Evolutionary conservation across 2,888 invertebrate species (phyloP), one percentile per base, ranked within the genome.

Genomic region (Melinopterus prodromus): DNA sequence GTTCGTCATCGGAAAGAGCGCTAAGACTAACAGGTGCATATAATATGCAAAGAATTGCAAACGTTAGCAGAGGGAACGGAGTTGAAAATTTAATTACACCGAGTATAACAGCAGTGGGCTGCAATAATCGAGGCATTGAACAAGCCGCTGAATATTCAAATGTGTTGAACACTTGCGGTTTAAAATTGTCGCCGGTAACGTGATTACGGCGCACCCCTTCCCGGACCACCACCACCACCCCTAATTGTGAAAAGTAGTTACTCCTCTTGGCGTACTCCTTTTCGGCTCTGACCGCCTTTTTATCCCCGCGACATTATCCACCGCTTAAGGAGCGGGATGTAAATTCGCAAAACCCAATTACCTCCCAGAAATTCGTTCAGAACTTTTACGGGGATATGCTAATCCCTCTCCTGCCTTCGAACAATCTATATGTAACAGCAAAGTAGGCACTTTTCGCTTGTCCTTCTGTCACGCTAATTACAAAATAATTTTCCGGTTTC

Each of bases 351-450:
- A 74, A 74, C 74, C 36, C 74, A 74, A 74, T 74, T 74, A 74
- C 74, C 74, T 74, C 36, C 37, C 74, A 74, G 53, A 74, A 74
- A 74, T 74, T 74, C 74, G 74, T 74, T 74, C 37, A 74, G 74
- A 74, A 74, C 74, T 74, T 74, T 74, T 74, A 74, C 74, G 74
- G n/a, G 37, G 37, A 74, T 74, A 74, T 74, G 74, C 74, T 74
- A 74, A 74, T 74, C 74, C 74, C 74, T 74, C 74, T 74, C 37
- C 74, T 6, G n/a, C n/a, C 26, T 35, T 16, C 74, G 74, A 35
- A 74, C 53, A 53, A 53, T 53, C 53, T 53, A 53, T 53, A 74
- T 36, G n/a, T 74, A 74, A 74, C 74, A 7, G 74, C 36, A 14
- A 35, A 74, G 36, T 16, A 36, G n/a, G 36, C 74, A 37, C n/a